Evolutionary conservation across 2,888 invertebrate species (phyloP).

Genomic region (Metellina segmentata): DNA sequence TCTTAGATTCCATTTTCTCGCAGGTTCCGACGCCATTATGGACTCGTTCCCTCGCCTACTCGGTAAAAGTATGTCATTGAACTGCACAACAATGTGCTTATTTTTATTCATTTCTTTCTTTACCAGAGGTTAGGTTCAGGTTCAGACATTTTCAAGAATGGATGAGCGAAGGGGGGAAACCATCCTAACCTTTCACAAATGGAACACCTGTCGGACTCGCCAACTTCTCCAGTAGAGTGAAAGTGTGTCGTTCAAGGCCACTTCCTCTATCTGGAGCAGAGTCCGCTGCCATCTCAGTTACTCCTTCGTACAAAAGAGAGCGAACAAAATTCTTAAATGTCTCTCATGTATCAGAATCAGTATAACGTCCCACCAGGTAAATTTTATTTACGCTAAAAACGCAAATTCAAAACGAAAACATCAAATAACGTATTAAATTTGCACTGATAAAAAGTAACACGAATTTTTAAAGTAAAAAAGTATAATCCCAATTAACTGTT

Average conservation of each 20-base stretch:
- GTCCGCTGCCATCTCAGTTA: too few relatives aligned
- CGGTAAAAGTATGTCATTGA: conserved; percentile 50
- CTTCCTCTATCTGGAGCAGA: background rate
- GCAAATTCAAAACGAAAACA: too few relatives aligned
- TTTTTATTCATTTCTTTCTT: conserved; percentile 19
- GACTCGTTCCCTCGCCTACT: background rate
- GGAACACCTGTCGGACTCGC: conserved; percentile 64
- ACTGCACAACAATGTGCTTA: conserved; percentile 41
- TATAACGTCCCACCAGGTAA: too few relatives aligned
- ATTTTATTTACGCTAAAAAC: too few relatives aligned
- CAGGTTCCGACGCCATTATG: background rate
- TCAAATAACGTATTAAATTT: too few relatives aligned
- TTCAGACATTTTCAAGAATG: conserved; percentile 44
- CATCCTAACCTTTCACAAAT: conserved; percentile 19
- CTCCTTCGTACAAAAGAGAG: too few relatives aligned
- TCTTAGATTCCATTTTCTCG: background rate
- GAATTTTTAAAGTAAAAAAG: too few relatives aligned
- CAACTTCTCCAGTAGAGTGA: conserved; percentile 17
- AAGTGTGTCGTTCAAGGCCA: conserved; percentile 74
- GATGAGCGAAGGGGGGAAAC: conserved; percentile 14
- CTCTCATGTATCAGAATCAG: too few relatives aligned
- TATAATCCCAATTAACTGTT: too few relatives aligned
- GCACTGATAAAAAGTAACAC: too few relatives aligned
- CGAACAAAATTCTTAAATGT: too few relatives aligned
- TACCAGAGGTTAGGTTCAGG: conserved; percentile 20